Evolutionary conservation across 2,113 vertebrate genomes (phyloP), one percentile per base, ranked within the genome.

Genomic region (Vimba vimba): DNA sequence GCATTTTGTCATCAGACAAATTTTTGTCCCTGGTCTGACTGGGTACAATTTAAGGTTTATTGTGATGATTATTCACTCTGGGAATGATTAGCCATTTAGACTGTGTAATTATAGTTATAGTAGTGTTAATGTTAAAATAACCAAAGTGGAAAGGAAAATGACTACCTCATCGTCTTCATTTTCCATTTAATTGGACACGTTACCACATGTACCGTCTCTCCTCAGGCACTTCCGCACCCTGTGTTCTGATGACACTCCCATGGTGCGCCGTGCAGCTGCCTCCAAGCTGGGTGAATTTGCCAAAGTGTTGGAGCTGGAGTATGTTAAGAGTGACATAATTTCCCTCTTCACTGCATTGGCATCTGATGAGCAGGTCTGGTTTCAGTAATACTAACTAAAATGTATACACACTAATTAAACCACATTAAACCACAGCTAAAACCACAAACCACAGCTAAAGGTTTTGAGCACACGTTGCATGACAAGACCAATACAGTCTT

Each of bases 271-370:
- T 78, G 97, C 97, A 68, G 97, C 97, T 30, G 97, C 97, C 87
- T 97, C 96, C 82, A 97, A 97, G 86, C 90, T 97, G 82, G 97
- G 97, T 3, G 97, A 97, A 91, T 97, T 97, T 92, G 97, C 97
- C 62, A 96, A 97, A 93, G 97, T 97, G 76, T 91, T 97, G 91
- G 97, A 97, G 92, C 87, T 97, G 89, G 97, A 97, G 80, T 97
- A 96, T 93, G 95, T 97, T 88, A 97, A 97, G 94, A 96, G 94
- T 88, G 97, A 97, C 93, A 96, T 97, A 17, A 97, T 97, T 85
- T 96, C 97, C 62, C 95, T 97, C 85, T 97, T 97, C 92, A 96
- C 95, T 71, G 96, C 95, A 80, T 91, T 97, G 92, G 97, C 97
- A 69, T 97, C 97, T 86, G 97, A 97, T 91, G 97, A 97, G 89